Evolutionary conservation across 2,113 vertebrate genomes (phyloP), one percentile per base, ranked within the genome.

Genomic region (Euleptes europaea): DNA sequence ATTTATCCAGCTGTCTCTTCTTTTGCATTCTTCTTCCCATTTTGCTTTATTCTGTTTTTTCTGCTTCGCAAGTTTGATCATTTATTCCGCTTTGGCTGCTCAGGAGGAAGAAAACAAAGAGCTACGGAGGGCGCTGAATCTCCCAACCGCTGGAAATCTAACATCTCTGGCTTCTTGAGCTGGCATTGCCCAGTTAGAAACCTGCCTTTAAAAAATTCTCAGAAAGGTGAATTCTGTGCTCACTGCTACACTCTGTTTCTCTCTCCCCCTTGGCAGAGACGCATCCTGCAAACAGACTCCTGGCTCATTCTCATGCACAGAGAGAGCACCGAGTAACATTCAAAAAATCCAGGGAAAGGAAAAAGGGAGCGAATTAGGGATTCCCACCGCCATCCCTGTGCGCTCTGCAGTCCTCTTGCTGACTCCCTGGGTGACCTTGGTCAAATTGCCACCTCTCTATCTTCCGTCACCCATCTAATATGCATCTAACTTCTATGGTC

Each of bases 391-490:
- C 84, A 80, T 80, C 69, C 1, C 69, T 38, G 57, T 73, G 54
- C 54, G 73, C 69, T 38, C 63, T 80, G 47, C 54, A 72, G 84
- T 47, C 54, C 77, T 80, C 8, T 63, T 38, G 77, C 84, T 85
- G 84, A 85, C 84, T 85, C 77, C 77, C 77, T 40, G 69, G 69
- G 77, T 80, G 70, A 93, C 93, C 90, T 93, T 92, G 92, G 84
- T 77, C 86, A 89, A 82, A 87, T 82, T 72, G 90, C 81, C 77
- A 44, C 82, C 73, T 69, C 38, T 80, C 84, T 80, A 76, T 89
- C 86, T 92, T 88, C 88, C 75, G 82, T 92, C 83, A 84, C 57
- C 44, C 80, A 92, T 90, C 84, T 89, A 89, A 91, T 90, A 72
- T 13, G 1, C 78, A 89, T 75, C 86, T 87, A 47, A 78, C 80